A percentile compares a stretch with the other conserved stretches of the same genome.
Conservation (phyloP, 1,140 invertebrate species). For the Drosophila athabasca region DNA sequence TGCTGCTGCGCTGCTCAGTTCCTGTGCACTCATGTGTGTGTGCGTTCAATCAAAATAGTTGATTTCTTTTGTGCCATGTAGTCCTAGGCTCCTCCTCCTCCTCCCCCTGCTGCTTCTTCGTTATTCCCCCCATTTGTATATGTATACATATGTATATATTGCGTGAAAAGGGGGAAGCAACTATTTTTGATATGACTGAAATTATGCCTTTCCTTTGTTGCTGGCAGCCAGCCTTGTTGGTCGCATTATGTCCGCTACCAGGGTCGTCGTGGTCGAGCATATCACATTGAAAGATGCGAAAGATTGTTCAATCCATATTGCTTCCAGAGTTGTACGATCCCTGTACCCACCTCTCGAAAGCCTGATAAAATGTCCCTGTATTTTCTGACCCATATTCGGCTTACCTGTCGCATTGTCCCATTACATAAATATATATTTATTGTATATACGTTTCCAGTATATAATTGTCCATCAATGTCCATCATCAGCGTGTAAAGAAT, state of each 20-base stretch:
- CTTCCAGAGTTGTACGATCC: too few relatives aligned
- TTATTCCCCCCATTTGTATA: neutral
- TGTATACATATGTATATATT: too few relatives aligned
- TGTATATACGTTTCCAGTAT: too few relatives aligned
- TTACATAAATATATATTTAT: too few relatives aligned
- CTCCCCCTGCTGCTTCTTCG: too few relatives aligned
- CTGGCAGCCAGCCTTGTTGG: conserved; percentile 7
- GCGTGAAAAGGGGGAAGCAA: conserved; percentile 22
- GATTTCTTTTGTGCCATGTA: conserved; percentile 46
- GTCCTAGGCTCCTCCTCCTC: conserved; percentile 13
- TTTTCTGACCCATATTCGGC: too few relatives aligned
- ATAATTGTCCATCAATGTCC: conserved; percentile 48
- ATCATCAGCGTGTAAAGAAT: conserved; percentile 32
- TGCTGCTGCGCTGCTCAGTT: conserved; percentile 29
- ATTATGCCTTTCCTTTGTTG: conserved; percentile 31
- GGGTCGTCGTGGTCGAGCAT: conserved; percentile 15
- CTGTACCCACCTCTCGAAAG: too few relatives aligned
- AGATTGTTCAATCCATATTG: too few relatives aligned
- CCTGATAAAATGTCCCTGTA: too few relatives aligned
- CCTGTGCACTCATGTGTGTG: conserved; percentile 48
- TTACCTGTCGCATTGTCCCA: too few relatives aligned
- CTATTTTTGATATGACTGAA: conserved; percentile 50
- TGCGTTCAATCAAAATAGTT: conserved; percentile 64
- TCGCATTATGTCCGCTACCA: conserved; percentile 12
- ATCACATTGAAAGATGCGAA: conserved; percentile 1